These are phyloP conservation scores for Drosophila melanica DNA, from an alignment of 1,140 invertebrate genomes.

Conservation along the genomic window DNA sequence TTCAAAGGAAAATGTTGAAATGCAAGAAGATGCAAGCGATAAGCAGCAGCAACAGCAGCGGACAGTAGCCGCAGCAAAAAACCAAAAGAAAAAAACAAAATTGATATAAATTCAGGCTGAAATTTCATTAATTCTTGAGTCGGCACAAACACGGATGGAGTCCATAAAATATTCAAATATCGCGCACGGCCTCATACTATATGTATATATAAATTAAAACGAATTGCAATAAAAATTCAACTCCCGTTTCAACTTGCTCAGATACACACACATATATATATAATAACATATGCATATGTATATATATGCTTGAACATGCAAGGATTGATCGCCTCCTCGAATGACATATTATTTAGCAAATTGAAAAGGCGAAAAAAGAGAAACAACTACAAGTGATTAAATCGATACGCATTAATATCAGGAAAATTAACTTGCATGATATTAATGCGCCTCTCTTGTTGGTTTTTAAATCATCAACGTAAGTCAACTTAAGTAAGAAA, in stretches of 20 bases:
- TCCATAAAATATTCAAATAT: slow-evolving; percentile 59
- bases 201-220: slow-evolving; percentile 61
- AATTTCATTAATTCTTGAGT: slow-evolving; percentile 49
- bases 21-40: slow-evolving; percentile 31
- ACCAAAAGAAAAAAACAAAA: slow-evolving; percentile 7
- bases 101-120: slow-evolving; percentile 50
- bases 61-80: slow-evolving; percentile 1
- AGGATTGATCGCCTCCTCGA: slow-evolving; percentile 73
- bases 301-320: slow-evolving; percentile 8
- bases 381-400: not conserved
- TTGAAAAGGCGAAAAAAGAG: slow-evolving; percentile 53
- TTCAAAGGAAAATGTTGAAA: slow-evolving; percentile 53
- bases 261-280: slow-evolving; percentile 11
- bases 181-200: slow-evolving; percentile 36
- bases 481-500: no score
- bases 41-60: slow-evolving; percentile 32
- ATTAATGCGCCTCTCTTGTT: no score
- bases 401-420: no score
- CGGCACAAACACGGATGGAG: slow-evolving; percentile 17
- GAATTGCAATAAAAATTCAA: slow-evolving; percentile 77
- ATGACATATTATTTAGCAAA: slow-evolving; percentile 81
- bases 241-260: slow-evolving; percentile 57
- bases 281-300: not conserved
- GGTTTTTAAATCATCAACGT: no score
- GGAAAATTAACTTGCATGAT: no score